Percentiles rank a stretch among this genome's conserved stretches.
phyloP scores from a whole-genome alignment of 2,113 vertebrate genomes.

The Raja brachyura region DNA sequence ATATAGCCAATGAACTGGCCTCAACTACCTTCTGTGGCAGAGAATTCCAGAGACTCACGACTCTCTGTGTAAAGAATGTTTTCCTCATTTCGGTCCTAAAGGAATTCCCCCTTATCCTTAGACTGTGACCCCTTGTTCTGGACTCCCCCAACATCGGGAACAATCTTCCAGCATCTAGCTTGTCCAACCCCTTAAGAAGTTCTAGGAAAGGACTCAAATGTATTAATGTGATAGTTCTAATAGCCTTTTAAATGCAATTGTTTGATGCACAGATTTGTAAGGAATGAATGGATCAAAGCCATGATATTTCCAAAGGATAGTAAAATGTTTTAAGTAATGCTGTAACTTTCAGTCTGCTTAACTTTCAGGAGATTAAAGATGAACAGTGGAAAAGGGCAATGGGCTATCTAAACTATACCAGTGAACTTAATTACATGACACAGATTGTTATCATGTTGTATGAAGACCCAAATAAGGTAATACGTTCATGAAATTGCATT shows the following conservation, averaged over 20 bases:
- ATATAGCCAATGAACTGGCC: too few species aligned
- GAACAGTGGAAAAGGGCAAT: conserved; percentile 85
- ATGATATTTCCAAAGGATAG: not conserved
- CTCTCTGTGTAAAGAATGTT: too few species aligned
- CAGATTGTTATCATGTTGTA: conserved; percentile 90
- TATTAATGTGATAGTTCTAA: not conserved
- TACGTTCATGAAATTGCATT: not conserved
- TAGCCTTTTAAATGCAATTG: not conserved
- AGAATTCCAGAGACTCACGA: too few species aligned
- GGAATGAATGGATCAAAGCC: not conserved
- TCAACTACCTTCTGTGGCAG: too few species aligned
- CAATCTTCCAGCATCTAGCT: too few species aligned
- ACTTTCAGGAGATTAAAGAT: conserved; percentile 71
- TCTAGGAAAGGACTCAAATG: not conserved
- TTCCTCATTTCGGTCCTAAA: too few species aligned
- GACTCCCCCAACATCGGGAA: too few species aligned
- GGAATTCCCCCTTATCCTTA: too few species aligned
- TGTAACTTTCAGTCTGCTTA: conserved; percentile 8
- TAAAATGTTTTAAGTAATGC: not conserved
- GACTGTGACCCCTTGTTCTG: too few species aligned
- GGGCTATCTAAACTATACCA: conserved; percentile 81
- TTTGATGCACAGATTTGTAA: not conserved
- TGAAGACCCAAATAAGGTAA: conserved; percentile 85
- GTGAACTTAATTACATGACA: conserved; percentile 86
- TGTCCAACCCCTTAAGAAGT: too few species aligned